A percentile compares a stretch with the other conserved stretches of the same genome.
These are phyloP conservation scores for Ormyrus rosae DNA, from an alignment of 2,888 invertebrate genomes.

Conservation along the genomic window DNA sequence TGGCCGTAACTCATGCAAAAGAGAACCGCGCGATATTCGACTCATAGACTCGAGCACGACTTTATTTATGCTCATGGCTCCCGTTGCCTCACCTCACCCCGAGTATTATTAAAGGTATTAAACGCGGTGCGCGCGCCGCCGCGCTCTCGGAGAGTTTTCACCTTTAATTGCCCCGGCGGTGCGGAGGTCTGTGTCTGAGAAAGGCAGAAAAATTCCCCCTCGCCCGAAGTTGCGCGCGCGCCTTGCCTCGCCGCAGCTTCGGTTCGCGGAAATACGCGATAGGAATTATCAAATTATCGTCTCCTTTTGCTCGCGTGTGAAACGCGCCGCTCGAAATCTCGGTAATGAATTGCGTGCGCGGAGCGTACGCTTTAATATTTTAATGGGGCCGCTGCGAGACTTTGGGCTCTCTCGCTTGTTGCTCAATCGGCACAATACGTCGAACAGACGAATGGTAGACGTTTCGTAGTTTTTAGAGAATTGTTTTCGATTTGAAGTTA, in stretches of 20 bases:
- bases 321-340: too few relatives aligned
- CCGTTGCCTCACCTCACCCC: constrained; percentile 40
- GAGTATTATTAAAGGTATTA: constrained; percentile 26
- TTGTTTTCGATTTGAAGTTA: too few relatives aligned
- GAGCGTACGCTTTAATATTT: too few relatives aligned
- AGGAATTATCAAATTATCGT: constrained; percentile 16
- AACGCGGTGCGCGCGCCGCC: neutral
- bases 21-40: constrained; percentile 17
- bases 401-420: too few relatives aligned
- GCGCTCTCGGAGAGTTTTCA: constrained; percentile 6
- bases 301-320: neutral
- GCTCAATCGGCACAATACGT: too few relatives aligned
- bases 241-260: too few relatives aligned
- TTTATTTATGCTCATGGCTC: constrained; percentile 46
- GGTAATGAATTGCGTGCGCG: too few relatives aligned
- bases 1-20: constrained; percentile 41
- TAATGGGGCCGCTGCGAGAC: too few relatives aligned
- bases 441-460: too few relatives aligned
- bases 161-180: constrained; percentile 23
- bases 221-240: too few relatives aligned
- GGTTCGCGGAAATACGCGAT: neutral
- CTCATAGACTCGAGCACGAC: constrained; percentile 17
- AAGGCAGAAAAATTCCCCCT: neutral
- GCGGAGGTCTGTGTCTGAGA: neutral
- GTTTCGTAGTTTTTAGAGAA: too few relatives aligned